phyloP scores from a whole-genome alignment of 2,797 vertebrate genomes.

The Mormyrus proboscirostris region DNA sequence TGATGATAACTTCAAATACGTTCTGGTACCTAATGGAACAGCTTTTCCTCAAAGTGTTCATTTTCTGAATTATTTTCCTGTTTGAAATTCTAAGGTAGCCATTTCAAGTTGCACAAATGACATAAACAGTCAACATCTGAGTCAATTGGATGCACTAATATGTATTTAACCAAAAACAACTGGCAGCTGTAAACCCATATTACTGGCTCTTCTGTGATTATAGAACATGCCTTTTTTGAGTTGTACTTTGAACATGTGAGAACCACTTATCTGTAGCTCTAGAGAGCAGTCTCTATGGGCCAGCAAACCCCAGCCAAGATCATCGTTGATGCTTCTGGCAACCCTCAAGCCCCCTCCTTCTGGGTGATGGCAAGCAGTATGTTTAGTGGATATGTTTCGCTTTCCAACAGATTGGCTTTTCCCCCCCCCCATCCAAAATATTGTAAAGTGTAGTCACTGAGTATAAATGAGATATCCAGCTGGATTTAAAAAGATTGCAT shows the following conservation, averaged over 20 bases:
- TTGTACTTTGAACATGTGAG: not conserved
- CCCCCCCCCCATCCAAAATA: not conserved
- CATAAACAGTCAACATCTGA: conserved; percentile 7
- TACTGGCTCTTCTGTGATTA: not conserved
- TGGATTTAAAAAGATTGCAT: not conserved
- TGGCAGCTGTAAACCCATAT: not conserved
- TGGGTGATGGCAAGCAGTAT: not conserved
- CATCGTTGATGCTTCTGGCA: not conserved
- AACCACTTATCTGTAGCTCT: not conserved
- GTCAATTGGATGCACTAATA: conserved; percentile 15
- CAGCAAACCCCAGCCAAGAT: not conserved
- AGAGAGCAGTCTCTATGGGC: not conserved
- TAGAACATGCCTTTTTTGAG: not conserved
- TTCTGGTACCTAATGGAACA: not conserved
- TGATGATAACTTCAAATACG: not conserved
- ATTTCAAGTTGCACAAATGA: not conserved
- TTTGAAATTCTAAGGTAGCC: not conserved
- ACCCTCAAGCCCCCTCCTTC: not conserved
- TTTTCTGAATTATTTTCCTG: not conserved
- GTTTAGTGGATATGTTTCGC: not conserved
- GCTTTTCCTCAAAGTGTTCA: not conserved
- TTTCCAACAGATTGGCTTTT: not conserved
- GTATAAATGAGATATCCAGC: not conserved
- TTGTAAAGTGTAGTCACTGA: not conserved
- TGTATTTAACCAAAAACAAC: conserved; percentile 11